Evolutionary conservation across 2,113 vertebrate genomes (phyloP), one percentile per base, ranked within the genome.

Genomic region (Myodes glareolus): DNA sequence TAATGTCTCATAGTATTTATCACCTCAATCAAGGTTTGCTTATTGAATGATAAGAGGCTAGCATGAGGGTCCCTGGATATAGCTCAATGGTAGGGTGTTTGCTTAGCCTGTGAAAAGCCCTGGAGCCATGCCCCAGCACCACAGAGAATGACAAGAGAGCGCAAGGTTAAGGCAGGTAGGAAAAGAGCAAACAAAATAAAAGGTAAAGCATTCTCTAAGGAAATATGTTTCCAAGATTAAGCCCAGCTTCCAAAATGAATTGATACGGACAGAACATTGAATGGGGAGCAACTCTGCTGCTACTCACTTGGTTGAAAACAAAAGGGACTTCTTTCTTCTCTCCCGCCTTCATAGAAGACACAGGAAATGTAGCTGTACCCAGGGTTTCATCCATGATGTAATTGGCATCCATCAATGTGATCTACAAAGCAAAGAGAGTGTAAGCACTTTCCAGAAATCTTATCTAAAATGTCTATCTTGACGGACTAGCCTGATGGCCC

Each of bases 361-460:
- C 98, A 61, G 98, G 98, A 94, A 99, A 99, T 0, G 99, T 98
- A 6, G 99, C 98, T 0, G 99, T 99, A 61, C 99, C 99, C 70
- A 99, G 98, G 17, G 99, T 99, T 98, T 99, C 99, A 42, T 99
- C 99, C 99, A 99, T 99, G 93, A 99, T 99, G 0, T 99, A 99
- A 98, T 99, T 99, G 96, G 99, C 99, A 95, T 99, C 99, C 99
- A 99, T 99, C 98, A 99, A 98, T 0, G 99, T 99, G 93, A 99
- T 98, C 99, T 99, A 97, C 25, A 97, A 92, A 94, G 67, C 47
- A 45, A 89, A 4, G 6, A 96, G 25, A 89, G 29, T 29, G 63
- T 29, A 52, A 29, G 4, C 16, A 61, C 45, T 58, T 95, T 95
- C 39, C 25, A 36, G 31, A 36, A 36, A n/a, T 58, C n/a, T 70